A percentile compares a stretch with the other conserved stretches of the same genome.
Evolutionary conservation across 2,113 vertebrate species (phyloP).

Genomic region (Phoenicopterus ruber): DNA sequence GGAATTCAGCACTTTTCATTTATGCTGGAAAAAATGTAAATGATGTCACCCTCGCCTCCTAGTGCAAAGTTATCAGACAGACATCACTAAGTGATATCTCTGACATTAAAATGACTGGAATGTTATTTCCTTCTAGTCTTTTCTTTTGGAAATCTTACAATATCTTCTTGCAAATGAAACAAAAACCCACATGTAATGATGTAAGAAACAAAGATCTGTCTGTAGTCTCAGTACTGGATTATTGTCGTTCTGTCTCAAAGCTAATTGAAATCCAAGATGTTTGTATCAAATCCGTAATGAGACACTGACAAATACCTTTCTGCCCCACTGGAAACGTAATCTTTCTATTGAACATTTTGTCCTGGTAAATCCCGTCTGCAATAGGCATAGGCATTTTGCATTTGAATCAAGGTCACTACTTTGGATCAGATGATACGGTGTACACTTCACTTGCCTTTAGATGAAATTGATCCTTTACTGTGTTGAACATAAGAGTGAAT

Average conservation of each 20-base stretch:
- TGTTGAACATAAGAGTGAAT: constrained; percentile 8
- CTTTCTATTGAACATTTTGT: constrained; percentile 73
- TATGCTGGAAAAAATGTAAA: constrained; percentile 73
- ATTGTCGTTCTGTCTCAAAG: constrained; percentile 60
- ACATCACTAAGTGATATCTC: constrained; percentile 30
- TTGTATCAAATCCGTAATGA: constrained; percentile 71
- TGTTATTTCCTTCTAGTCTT: constrained; percentile 63
- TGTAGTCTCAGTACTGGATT: constrained; percentile 35
- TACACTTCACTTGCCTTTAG: constrained; percentile 41
- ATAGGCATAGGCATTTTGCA: constrained; percentile 67
- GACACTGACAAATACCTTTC: constrained; percentile 77
- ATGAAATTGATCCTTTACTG: constrained; percentile 67
- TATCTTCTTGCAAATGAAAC: constrained; percentile 43
- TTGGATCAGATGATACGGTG: constrained; percentile 28
- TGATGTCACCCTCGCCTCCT: constrained; percentile 61
- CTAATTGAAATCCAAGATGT: constrained; percentile 74
- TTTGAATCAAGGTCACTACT: constrained; percentile 74
- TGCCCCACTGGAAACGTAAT: constrained; percentile 79
- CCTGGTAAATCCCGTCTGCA: constrained; percentile 70
- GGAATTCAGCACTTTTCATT: constrained; percentile 65
- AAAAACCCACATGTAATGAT: constrained; percentile 27
- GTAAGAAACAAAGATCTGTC: constrained; percentile 48
- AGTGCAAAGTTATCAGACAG: constrained; percentile 71
- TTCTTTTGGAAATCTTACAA: constrained; percentile 49
- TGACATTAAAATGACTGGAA: constrained; percentile 66